phyloP scores from a whole-genome alignment of 2,113 vertebrate genomes.

The Ictalurus punctatus region DNA sequence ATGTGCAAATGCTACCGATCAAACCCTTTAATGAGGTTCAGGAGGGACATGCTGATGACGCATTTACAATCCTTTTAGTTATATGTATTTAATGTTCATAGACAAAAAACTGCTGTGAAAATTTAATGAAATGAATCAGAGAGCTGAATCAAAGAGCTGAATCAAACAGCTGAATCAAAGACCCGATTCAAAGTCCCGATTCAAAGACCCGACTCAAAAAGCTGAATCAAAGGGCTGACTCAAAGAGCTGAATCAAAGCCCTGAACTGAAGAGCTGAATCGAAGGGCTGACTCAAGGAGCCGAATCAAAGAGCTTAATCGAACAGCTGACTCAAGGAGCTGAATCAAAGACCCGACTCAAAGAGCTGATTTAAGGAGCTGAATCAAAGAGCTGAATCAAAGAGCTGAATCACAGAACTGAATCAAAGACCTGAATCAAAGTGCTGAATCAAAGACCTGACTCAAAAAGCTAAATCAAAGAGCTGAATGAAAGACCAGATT shows the following conservation, averaged over 20 bases:
- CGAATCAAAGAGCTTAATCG: background rate
- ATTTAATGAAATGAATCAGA: background rate
- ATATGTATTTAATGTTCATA: background rate
- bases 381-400: background rate
- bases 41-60: background rate
- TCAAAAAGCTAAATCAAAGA: too few species aligned
- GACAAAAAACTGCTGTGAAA: background rate
- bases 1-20: constrained; percentile 15
- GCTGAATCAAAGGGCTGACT: background rate
- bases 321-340: background rate
- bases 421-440: background rate
- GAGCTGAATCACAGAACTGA: background rate
- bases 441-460: background rate
- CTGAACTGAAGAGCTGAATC: background rate
- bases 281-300: background rate
- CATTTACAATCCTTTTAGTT: background rate
- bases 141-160: background rate
- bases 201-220: background rate
- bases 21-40: background rate
- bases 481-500: too few species aligned
- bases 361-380: background rate
- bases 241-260: background rate
- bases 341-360: background rate
- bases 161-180: background rate
- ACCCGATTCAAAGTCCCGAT: background rate